A percentile compares a stretch with the other conserved stretches of the same genome.
phyloP scores from a whole-genome alignment of 30 jellyfish, hydroid and myxozoan genomes.

The Nemopilema nomurai region DNA sequence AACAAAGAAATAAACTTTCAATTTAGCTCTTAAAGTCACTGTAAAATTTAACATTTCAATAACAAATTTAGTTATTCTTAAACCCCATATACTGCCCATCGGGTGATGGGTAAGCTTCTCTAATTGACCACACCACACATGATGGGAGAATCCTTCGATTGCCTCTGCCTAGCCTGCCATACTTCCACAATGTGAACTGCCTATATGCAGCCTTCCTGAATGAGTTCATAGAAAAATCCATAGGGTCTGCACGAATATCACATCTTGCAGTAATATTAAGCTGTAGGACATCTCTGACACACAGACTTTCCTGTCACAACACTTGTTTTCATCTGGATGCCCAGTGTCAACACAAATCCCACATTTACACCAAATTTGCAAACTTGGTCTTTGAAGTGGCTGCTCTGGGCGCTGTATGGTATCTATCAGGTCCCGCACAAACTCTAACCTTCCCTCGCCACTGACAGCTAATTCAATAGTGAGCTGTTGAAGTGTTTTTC shows the following conservation, averaged over 20 bases:
- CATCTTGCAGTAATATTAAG: conserved; percentile 10
- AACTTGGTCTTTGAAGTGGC: conserved; percentile 6
- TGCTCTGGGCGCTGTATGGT: conserved; percentile 3
- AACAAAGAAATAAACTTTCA: not conserved
- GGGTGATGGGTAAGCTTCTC: conserved; percentile 36
- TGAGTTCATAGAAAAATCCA: conserved; percentile 21
- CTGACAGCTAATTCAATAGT: conserved; percentile 11
- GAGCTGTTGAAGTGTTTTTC: conserved; percentile 16
- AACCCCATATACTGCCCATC: conserved; percentile 45
- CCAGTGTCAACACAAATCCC: conserved; percentile 19
- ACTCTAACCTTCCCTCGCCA: conserved; percentile 26
- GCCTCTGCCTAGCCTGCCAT: conserved; percentile 33
- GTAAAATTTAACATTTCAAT: not conserved
- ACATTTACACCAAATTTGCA: conserved; percentile 11
- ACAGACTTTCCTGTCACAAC: conserved; percentile 31
- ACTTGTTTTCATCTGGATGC: conserved; percentile 12
- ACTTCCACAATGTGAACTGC: conserved; percentile 45
- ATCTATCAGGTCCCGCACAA: conserved; percentile 4
- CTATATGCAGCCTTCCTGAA: conserved; percentile 37
- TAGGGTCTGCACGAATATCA: conserved; percentile 33
- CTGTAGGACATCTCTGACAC: conserved; percentile 24
- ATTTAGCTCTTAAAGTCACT: not conserved
- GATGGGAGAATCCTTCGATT: conserved; percentile 39
- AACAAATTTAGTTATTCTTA: conserved; percentile 1
- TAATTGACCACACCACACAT: conserved; percentile 9